Evolutionary conservation across 1,140 invertebrate species (phyloP).

Genomic region (Lithobius niger): DNA sequence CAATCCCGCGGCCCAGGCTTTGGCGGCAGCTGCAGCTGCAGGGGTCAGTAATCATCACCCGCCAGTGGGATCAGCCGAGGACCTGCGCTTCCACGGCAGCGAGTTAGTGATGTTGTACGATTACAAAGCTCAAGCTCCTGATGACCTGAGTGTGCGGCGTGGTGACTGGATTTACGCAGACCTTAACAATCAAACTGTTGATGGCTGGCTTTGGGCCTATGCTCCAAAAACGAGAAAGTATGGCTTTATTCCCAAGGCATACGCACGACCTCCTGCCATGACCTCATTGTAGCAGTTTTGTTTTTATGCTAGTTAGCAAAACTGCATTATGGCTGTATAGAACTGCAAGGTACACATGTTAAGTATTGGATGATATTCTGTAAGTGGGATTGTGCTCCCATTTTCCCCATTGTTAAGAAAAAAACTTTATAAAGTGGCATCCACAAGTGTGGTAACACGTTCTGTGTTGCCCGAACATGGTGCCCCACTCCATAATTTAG

Average conservation of each 20-base stretch:
- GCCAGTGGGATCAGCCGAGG: slow-evolving; percentile 5
- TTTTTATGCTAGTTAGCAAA: too few relatives aligned
- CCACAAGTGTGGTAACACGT: too few relatives aligned
- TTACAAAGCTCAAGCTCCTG: slow-evolving; percentile 86
- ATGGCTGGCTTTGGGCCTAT: slow-evolving; percentile 90
- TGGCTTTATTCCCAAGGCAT: slow-evolving; percentile 88
- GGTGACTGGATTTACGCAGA: slow-evolving; percentile 93
- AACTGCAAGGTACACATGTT: too few relatives aligned
- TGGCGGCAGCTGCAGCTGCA: neutral
- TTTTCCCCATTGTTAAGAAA: too few relatives aligned
- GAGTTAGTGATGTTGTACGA: slow-evolving; percentile 88
- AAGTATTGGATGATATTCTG: too few relatives aligned
- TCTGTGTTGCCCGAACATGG: too few relatives aligned
- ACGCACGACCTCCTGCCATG: slow-evolving; percentile 82
- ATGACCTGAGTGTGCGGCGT: slow-evolving; percentile 72
- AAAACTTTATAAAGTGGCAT: too few relatives aligned
- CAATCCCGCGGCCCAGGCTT: neutral
- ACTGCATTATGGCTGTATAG: too few relatives aligned
- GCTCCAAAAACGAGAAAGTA: slow-evolving; percentile 82
- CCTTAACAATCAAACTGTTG: slow-evolving; percentile 78
- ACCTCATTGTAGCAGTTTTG: slow-evolving; percentile 72
- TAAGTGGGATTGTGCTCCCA: too few relatives aligned
- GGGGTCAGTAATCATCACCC: neutral
- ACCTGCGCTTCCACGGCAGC: slow-evolving; percentile 55
- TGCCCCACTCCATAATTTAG: too few relatives aligned